Evolutionary conservation across 2,888 invertebrate species (phyloP), one percentile per base, ranked within the genome.

Genomic region (Erynnis tages): DNA sequence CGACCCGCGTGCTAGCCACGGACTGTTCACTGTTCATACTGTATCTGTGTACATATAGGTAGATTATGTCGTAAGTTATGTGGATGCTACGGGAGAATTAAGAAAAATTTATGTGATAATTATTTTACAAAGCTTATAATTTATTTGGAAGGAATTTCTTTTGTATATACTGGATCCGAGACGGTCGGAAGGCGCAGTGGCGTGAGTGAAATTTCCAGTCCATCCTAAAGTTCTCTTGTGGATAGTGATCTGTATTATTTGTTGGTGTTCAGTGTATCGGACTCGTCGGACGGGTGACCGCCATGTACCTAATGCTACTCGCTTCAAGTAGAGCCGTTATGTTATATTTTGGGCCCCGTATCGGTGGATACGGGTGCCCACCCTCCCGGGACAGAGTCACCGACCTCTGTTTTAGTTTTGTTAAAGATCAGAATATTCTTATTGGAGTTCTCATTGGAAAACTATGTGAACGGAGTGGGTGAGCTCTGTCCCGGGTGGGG

Each of bases 51-150:
- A 82, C 76, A 82, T 82, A 82, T 81, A 83, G 79, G 73, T 84
- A 82, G 80, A 76, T 79, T 80, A 77, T 69, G 80, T 82, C 79
- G 78, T 81, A 83, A 82, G 80, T 81, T 82, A 82, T 82, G 82
- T 81, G 79, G 79, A 81, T 71, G 71, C 76, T 79, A 82, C 71
- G 76, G 76, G 76, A 76, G 77, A 73, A 76, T 66, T 80, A 76
- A 79, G 78, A 79, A 82, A 82, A 88, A 88, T 88, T 87, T 88
- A 88, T 88, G 88, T 88, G 88, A 88, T 88, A 88, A 88, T 88
- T 88, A 84, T 83, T 88, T 86, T 88, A 88, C 78, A 83, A 85
- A 87, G 82, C 78, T 84, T 83, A 83, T 88, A 88, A 88, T 88
- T 88, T 88, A 88, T 88, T 88, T 80, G 72, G 77, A 82, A 83